These are phyloP conservation scores for Galaxias olidus DNA, from an alignment of 2,797 vertebrate species.

Conservation along the genomic window DNA sequence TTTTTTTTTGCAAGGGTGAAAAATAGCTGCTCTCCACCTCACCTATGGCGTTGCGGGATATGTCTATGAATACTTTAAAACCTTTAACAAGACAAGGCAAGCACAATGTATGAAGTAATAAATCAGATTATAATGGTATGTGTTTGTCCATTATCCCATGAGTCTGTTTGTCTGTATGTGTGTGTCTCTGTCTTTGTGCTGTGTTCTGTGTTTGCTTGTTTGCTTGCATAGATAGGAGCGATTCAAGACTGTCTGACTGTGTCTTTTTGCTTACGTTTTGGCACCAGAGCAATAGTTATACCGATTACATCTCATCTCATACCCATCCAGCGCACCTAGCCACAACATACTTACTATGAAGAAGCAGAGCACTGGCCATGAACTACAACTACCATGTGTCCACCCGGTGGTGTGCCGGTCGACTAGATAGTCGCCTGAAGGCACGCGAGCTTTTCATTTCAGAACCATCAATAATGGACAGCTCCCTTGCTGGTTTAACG, in stretches of 20 bases:
- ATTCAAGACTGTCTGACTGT: no score
- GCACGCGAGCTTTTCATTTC: slow-evolving; percentile 57
- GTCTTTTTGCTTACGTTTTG: no score
- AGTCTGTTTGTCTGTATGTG: background rate
- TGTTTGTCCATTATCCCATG: background rate
- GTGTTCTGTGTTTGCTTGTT: background rate
- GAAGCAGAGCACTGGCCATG: background rate
- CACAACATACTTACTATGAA: no score
- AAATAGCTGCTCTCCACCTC: slow-evolving; percentile 39
- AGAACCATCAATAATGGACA: slow-evolving; percentile 67
- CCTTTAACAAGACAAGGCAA: slow-evolving; percentile 37
- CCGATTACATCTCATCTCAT: no score
- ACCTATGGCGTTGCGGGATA: slow-evolving; percentile 53
- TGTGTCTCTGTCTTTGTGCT: background rate
- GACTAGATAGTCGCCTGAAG: slow-evolving; percentile 19
- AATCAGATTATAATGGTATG: no score
- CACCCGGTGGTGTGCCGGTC: slow-evolving; percentile 15
- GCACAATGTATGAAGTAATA: slow-evolving; percentile 7
- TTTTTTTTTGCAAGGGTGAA: slow-evolving; percentile 55
- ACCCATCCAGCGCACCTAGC: no score
- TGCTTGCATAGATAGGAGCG: no score
- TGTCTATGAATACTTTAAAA: slow-evolving; percentile 47
- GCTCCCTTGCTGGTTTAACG: slow-evolving; percentile 52
- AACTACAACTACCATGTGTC: slow-evolving; percentile 19
- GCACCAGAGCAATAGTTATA: no score